Evolutionary conservation across 37 sponge, comb jelly and placozoan species (phyloP).

Genomic region (Mnemiopsis leidyi): DNA sequence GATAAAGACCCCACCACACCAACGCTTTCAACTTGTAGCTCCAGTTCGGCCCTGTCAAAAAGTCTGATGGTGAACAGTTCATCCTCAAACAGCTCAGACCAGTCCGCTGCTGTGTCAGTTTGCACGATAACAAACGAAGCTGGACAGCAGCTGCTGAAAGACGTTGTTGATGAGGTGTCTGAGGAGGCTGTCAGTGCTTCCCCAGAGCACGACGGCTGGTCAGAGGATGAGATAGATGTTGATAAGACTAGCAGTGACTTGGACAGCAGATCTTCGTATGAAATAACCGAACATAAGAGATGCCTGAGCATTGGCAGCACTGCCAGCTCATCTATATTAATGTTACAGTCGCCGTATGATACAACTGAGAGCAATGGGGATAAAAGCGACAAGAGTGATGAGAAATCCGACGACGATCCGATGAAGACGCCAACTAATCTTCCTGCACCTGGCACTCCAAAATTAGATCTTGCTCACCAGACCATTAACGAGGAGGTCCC

Average conservation of each 20-base stretch:
- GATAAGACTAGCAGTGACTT: background rate
- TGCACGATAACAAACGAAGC: background rate
- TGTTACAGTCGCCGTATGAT: constrained; percentile 44
- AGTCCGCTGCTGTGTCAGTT: background rate
- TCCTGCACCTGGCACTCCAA: background rate
- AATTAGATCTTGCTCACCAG: background rate
- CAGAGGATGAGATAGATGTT: background rate
- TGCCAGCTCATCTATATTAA: constrained; percentile 34
- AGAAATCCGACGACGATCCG: background rate
- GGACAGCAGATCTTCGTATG: constrained; percentile 1
- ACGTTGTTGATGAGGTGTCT: background rate
- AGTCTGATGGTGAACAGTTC: constrained; percentile 5
- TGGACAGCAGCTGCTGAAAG: background rate
- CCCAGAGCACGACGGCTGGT: background rate
- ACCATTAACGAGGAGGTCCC: background rate
- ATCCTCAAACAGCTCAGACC: constrained; percentile 28
- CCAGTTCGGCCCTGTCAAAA: background rate
- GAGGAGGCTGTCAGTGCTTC: background rate
- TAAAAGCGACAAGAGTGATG: background rate
- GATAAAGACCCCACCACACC: constrained; percentile 5
- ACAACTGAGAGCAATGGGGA: background rate
- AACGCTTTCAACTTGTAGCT: background rate
- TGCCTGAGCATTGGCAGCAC: constrained; percentile 43
- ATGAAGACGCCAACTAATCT: background rate
- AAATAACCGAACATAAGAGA: background rate